Percentiles rank a stretch among this genome's conserved stretches.
Evolutionary conservation across 2,113 vertebrate species (phyloP).

Genomic region (Megaceryle maxima): DNA sequence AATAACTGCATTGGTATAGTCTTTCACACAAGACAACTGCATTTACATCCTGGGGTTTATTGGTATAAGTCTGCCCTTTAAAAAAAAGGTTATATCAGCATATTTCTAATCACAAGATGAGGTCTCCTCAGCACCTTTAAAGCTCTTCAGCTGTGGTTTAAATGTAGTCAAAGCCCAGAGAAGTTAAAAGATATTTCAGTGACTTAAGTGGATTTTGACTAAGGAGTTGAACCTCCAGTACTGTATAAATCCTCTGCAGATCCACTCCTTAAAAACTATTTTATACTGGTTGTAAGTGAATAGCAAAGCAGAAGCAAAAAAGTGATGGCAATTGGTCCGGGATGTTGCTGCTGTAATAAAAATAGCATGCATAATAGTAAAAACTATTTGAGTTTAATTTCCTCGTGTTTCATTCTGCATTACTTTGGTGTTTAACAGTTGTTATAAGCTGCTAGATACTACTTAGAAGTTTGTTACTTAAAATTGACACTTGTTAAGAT

Average conservation of each 20-base stretch:
- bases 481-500: slow-evolving; percentile 10
- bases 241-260: not conserved
- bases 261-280: not conserved
- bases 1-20: not conserved
- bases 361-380: not conserved
- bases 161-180: not conserved
- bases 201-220: not conserved
- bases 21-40: not conserved
- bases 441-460: not conserved
- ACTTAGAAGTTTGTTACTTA: not conserved
- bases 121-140: not conserved
- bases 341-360: not conserved
- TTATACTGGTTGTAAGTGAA: not conserved
- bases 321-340: not conserved
- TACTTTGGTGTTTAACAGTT: not conserved
- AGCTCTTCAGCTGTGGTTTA: not conserved
- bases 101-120: not conserved
- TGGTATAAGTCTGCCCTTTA: not conserved
- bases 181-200: not conserved
- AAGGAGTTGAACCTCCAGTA: not conserved
- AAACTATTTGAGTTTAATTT: slow-evolving; percentile 5
- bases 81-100: not conserved
- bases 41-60: not conserved
- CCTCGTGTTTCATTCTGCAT: not conserved
- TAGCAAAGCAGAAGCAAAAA: not conserved